Conservation (phyloP, 2,888 invertebrate species). For the Sabatieria punctata region DNA sequence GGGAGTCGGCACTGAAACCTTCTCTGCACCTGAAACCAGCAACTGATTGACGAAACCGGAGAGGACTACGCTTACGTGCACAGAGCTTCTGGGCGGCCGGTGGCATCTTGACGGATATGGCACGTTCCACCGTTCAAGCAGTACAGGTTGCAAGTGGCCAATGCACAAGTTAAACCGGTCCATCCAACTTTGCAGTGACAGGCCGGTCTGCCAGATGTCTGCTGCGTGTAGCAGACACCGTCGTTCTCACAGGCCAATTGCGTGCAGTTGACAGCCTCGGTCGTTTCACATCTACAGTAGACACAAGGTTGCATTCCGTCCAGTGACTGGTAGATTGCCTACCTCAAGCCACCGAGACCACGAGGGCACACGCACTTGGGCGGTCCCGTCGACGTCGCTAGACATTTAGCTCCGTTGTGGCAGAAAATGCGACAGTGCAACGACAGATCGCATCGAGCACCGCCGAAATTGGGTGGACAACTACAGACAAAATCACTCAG, state of each 20-base stretch:
- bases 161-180: neutral
- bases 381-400: conserved; percentile 9
- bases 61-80: too few species aligned
- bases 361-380: conserved; percentile 12
- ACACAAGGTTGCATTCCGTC: neutral
- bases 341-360: conserved; percentile 12
- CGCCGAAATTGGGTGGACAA: conserved; percentile 42
- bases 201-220: neutral
- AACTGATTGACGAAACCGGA: too few species aligned
- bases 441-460: conserved; percentile 40
- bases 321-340: neutral
- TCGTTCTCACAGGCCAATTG: conserved; percentile 4
- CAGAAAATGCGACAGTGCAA: conserved; percentile 7
- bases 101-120: neutral
- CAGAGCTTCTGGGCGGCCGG: too few species aligned
- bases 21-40: too few species aligned
- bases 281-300: conserved; percentile 8
- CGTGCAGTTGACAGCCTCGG: conserved; percentile 11
- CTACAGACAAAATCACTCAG: too few species aligned
- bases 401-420: conserved; percentile 10
- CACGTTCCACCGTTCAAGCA: conserved; percentile 5
- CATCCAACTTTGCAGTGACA: neutral
- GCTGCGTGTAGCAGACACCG: neutral
- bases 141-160: conserved; percentile 4
- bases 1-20: too few species aligned